A percentile compares a stretch with the other conserved stretches of the same genome.
These are phyloP conservation scores for Hiodon alosoides DNA, from an alignment of 2,113 vertebrate species.

Conservation along the genomic window DNA sequence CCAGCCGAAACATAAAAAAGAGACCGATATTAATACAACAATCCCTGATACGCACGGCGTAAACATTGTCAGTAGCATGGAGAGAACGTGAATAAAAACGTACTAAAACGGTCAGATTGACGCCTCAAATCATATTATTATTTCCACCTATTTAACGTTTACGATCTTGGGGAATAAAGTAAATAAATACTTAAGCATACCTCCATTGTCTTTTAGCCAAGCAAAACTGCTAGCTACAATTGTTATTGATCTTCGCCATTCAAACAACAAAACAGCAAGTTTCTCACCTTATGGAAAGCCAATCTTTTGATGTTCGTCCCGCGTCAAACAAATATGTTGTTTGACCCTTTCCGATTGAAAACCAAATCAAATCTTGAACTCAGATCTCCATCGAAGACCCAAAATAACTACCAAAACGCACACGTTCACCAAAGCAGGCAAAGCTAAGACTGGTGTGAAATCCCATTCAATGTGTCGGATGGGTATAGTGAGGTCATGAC, in stretches of 20 bases:
- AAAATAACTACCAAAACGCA: neutral
- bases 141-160: neutral
- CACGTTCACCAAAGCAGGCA: neutral
- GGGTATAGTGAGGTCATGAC: constrained; percentile 9
- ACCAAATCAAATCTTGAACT: constrained; percentile 2
- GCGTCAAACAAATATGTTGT: neutral
- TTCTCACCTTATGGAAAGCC: neutral
- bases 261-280: neutral
- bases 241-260: neutral
- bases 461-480: constrained; percentile 5
- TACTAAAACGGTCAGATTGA: neutral
- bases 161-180: neutral
- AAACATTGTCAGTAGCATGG: too few species aligned
- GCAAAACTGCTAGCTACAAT: neutral
- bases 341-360: neutral
- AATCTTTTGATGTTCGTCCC: neutral
- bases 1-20: neutral
- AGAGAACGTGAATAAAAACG: too few species aligned
- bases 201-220: neutral
- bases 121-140: neutral
- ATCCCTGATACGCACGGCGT: neutral
- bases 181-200: neutral
- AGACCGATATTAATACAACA: neutral
- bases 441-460: constrained; percentile 5
- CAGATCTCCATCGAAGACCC: neutral